Evolutionary conservation across 2,113 vertebrate genomes (phyloP).

Genomic region (Colossoma macropomum): DNA sequence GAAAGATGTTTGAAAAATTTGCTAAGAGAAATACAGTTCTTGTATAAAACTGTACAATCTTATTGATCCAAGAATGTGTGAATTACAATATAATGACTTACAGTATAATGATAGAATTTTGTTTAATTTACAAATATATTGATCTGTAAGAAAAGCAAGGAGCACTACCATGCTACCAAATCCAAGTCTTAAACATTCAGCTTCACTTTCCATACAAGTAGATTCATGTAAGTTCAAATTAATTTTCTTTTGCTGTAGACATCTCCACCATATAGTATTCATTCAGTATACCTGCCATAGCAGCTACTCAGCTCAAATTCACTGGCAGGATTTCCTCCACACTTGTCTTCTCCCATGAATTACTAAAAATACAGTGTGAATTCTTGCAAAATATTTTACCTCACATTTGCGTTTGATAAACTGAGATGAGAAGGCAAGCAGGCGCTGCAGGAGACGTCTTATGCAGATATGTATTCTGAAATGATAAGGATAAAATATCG

Average conservation of each 20-base stretch:
- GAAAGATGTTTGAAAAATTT: too few relatives aligned
- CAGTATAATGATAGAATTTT: too few relatives aligned
- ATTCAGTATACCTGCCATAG: background rate
- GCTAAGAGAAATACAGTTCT: too few relatives aligned
- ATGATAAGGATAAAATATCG: background rate
- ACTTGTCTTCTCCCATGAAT: background rate
- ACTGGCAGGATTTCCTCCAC: background rate
- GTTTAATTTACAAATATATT: too few relatives aligned
- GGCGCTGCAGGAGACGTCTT: background rate
- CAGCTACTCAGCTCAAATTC: too few relatives aligned
- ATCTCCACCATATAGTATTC: background rate
- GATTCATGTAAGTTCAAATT: background rate
- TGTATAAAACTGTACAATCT: too few relatives aligned
- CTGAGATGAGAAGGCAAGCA: background rate
- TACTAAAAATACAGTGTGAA: background rate
- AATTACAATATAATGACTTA: too few relatives aligned
- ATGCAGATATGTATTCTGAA: background rate
- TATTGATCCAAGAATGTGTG: too few relatives aligned
- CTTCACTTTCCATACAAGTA: background rate
- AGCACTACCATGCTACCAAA: too few relatives aligned
- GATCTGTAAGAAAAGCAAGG: too few relatives aligned
- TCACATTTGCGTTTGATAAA: background rate
- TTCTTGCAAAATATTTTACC: background rate
- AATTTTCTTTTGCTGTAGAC: background rate
- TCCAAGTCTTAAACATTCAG: too few relatives aligned